These are phyloP conservation scores for Lycocorax pyrrhopterus DNA, from an alignment of 2,113 vertebrate genomes.

Conservation along the genomic window DNA sequence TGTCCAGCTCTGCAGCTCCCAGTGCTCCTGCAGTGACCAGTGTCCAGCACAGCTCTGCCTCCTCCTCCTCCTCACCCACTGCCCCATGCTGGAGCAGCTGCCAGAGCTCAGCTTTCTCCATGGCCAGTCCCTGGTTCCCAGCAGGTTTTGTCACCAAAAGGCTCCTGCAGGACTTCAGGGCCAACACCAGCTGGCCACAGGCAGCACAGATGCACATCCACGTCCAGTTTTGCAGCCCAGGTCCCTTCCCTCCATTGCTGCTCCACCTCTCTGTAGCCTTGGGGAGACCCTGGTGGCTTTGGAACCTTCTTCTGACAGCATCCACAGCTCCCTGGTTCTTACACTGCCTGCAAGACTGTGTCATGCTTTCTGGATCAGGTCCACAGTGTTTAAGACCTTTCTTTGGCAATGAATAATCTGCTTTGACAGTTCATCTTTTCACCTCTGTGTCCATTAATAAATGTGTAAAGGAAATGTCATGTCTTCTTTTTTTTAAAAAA, in stretches of 20 bases:
- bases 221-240: not conserved
- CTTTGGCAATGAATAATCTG: not conserved
- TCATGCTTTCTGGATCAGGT: not conserved
- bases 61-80: not conserved
- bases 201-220: fast-evolving
- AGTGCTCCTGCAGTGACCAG: not conserved
- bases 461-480: not conserved
- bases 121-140: not conserved
- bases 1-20: not conserved
- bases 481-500: not conserved
- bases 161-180: not conserved
- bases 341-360: not conserved
- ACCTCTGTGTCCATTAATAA: conserved; percentile 13
- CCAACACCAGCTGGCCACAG: not conserved
- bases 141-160: not conserved
- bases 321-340: not conserved
- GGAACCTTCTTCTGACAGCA: not conserved
- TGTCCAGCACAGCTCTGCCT: not conserved
- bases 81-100: not conserved
- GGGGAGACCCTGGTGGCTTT: not conserved
- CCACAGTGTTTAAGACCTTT: not conserved
- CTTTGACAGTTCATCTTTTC: conserved; percentile 5
- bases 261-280: not conserved
- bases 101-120: not conserved
- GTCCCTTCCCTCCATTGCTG: not conserved